Conservation (phyloP, 2,113 vertebrate genomes). For the Elachura formosa region DNA sequence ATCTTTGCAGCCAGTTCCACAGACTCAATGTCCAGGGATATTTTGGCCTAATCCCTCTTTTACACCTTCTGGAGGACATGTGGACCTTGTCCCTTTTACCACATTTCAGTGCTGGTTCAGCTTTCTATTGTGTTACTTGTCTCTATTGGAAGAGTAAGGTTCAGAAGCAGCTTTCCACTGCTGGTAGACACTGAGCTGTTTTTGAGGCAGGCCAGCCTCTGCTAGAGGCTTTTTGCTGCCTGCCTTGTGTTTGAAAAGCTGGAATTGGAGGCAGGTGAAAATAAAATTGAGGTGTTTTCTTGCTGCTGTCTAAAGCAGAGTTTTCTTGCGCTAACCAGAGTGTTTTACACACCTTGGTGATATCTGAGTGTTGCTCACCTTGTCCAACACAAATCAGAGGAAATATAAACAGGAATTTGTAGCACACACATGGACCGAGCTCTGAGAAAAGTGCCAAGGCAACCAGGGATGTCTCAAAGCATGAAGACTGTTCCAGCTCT, state of each 20-base stretch:
- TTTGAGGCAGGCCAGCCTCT: neutral
- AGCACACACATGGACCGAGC: neutral
- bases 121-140: neutral
- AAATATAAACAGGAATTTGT: neutral
- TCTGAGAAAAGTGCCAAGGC: neutral
- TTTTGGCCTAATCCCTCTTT: neutral
- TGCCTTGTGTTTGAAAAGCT: neutral
- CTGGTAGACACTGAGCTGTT: neutral
- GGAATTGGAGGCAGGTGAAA: neutral
- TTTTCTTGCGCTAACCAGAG: neutral
- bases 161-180: neutral
- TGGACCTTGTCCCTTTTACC: neutral
- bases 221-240: neutral
- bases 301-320: neutral
- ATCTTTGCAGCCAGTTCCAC: neutral
- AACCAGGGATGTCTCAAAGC: neutral
- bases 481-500: neutral
- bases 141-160: neutral
- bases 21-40: neutral
- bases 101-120: neutral
- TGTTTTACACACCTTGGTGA: neutral
- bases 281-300: neutral
- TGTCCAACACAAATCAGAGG: neutral
- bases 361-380: neutral
- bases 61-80: fast-evolving